These are phyloP conservation scores for Eupristina koningsbergeri DNA, from an alignment of 1,140 invertebrate genomes.

Conservation along the genomic window DNA sequence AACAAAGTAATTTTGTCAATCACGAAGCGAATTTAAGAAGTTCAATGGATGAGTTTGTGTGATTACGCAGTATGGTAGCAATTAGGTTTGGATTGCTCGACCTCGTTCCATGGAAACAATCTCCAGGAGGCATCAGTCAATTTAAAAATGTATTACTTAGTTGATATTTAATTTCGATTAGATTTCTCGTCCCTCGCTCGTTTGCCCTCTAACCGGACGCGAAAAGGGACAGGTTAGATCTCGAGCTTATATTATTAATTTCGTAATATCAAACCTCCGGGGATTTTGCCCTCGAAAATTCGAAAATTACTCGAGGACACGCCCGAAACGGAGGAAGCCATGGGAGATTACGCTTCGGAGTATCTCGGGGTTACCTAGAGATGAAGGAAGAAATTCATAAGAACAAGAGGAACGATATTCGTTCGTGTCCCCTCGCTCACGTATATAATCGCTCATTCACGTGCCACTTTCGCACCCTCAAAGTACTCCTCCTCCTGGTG, in stretches of 20 bases:
- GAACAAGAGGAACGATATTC: not conserved
- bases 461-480: slow-evolving; percentile 20
- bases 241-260: slow-evolving; percentile 19
- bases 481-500: not conserved
- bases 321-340: slow-evolving; percentile 49
- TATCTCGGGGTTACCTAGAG: slow-evolving; percentile 22
- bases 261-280: slow-evolving; percentile 43
- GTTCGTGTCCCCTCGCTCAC: not conserved
- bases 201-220: not conserved
- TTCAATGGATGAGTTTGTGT: not conserved
- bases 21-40: not conserved
- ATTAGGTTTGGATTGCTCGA: not conserved
- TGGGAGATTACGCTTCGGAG: slow-evolving; percentile 36
- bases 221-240: not conserved
- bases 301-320: slow-evolving; percentile 29
- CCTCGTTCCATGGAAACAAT: not conserved
- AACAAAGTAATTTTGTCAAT: not conserved
- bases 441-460: slow-evolving; percentile 10
- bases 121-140: not conserved
- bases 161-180: slow-evolving; percentile 47
- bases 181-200: not conserved
- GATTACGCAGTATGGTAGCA: not conserved
- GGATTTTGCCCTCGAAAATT: slow-evolving; percentile 29
- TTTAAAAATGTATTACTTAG: slow-evolving; percentile 5
- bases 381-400: not conserved